These are phyloP conservation scores for Apamea monoglypha DNA, from an alignment of 2,888 invertebrate species.

Conservation along the genomic window DNA sequence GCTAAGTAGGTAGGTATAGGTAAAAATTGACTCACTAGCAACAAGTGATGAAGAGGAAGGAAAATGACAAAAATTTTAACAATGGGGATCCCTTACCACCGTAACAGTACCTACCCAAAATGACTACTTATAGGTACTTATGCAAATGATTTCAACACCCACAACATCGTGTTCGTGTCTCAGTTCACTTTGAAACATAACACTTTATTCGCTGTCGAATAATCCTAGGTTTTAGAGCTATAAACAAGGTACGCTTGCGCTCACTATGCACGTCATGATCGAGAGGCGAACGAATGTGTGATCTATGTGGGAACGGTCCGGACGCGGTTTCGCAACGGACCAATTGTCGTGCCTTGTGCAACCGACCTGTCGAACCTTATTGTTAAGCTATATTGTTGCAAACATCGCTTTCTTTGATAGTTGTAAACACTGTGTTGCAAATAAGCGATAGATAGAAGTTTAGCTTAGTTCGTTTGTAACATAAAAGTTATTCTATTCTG, in stretches of 20 bases:
- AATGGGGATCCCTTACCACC: background rate
- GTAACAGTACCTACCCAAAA: conserved; percentile 2
- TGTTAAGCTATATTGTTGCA: conserved; percentile 61
- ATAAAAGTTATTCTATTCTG: background rate
- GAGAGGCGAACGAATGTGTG: conserved; percentile 73
- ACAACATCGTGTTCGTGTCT: conserved; percentile 21
- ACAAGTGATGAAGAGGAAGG: background rate
- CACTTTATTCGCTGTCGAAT: conserved; percentile 35
- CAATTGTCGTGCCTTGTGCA: conserved; percentile 79
- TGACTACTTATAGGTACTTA: too few species aligned
- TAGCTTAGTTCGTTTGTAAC: background rate
- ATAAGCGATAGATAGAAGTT: background rate
- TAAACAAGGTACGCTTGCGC: conserved; percentile 55
- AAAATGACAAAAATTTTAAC: background rate
- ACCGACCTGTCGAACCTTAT: conserved; percentile 70
- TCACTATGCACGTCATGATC: conserved; percentile 67
- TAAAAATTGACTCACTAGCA: background rate
- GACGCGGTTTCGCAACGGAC: conserved; percentile 77
- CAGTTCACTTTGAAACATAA: conserved; percentile 38
- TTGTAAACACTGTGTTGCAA: conserved; percentile 16
- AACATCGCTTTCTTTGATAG: conserved; percentile 47
- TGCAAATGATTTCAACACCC: conserved; percentile 13
- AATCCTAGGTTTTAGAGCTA: conserved; percentile 31
- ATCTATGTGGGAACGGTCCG: conserved; percentile 78
- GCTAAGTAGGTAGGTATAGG: background rate